Base-by-base conservation (phyloP, 2,113 vertebrate species). In the Erpornis zantholeuca region DNA sequence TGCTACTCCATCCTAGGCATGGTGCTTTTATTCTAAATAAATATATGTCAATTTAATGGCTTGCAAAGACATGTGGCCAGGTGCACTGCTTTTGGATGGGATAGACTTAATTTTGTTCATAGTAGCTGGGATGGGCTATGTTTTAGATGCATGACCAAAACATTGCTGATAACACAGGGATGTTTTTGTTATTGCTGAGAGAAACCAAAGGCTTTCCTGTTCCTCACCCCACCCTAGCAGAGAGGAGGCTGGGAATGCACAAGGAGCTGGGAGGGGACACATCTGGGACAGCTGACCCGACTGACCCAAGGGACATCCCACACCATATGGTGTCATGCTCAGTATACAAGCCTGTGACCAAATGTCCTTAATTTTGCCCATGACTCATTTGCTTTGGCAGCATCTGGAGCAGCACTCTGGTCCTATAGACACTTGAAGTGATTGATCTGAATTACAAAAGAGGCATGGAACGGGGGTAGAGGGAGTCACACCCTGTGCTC, bases 261-360 rank as follows among this genome's bases (percentile, higher is more conserved):
- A 33, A 25, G 40, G 4, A 36, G 1, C 0, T 50, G 44, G 4
- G 57, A 76, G 20, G 12, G 35, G 35, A n/a, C 50, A 50, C 12
- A 28, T 10, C 31, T 7, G 9, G 78, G 38, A 54, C 52, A 75
- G 19, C 15, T 61, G 66, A 70, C 11, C 24, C 9, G 8, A 5
- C 25, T 50, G 31, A 35, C 69, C 33, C 10, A 63, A 68, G 22
- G 35, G 69, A n/a, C 40, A 21, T 60, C 4, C 36, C 12, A 19
- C 1, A 42, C 15, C 33, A 2, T 54, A 28, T 7, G 64, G 16
- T 0, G 0, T 28, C 54, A 22, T 22, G 33, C 12, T 71, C 9
- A 61, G 27, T 17, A 27, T 36, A 42, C n/a, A 76, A 49, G 49
- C 24, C 23, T 69, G 36, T 66, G 64, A 60, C 44, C 69, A 89